Evolutionary conservation across 2,113 vertebrate genomes (phyloP), one percentile per base, ranked within the genome.

Genomic region (Trematocara variabile): DNA sequence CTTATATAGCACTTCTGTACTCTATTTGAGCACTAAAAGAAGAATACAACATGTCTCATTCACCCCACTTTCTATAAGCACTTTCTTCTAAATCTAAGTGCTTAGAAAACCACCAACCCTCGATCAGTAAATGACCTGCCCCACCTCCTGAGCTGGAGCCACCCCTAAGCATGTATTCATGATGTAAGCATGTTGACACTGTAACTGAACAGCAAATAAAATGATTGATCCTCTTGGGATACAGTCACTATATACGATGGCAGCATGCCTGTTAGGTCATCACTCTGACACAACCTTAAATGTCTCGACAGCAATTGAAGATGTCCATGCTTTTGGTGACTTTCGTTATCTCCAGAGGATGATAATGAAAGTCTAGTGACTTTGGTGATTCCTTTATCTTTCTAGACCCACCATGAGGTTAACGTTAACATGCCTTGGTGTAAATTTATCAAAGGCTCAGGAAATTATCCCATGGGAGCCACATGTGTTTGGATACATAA

Each of bases 231-330:
- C 41, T 46, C 41, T 6, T 73, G 41, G 41, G 41, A 73, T 46
- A 18, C 1, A 1, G 39, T 46, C 22, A 10, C 39, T 6, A 4
- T 46, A 18, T 46, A 44, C 0, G 13, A 73, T 73, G 39, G 65
- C 65, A 73, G 65, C 13, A 6, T 10, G 39, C 39, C 39, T 18
- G 68, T 25, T 3, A 46, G 39, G 41, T 73, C 65, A 46, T 25
- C 22, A 28, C 13, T 73, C 41, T 46, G 2, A 28, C 41, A 25
- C 22, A 46, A 41, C 39, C 22, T 46, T 16, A 70, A 70, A 70
- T 25, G 22, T 0, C 39, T 70, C 5, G 1, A 70, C 65, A 70
- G 5, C 5, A 25, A 44, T 0, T 70, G 2, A 41, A 6, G 37
- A 68, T 22, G 7, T 25, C 37, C 4, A 14, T 68, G 20, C 20